phyloP scores from a whole-genome alignment of 2,888 invertebrate species.

The Atherix ibis region DNA sequence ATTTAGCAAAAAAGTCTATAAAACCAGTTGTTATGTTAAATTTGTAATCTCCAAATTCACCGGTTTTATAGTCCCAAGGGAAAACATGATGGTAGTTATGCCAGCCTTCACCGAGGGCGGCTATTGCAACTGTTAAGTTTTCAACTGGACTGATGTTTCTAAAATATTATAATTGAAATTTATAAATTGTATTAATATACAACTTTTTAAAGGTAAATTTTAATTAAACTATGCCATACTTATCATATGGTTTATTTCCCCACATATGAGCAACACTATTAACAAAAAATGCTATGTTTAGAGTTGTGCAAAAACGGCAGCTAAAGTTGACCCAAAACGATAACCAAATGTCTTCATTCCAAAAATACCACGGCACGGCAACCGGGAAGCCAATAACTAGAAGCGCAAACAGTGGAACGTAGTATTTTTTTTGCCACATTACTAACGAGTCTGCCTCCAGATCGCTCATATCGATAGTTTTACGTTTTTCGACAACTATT shows the following conservation, averaged over 20 bases:
- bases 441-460: slow-evolving; percentile 57
- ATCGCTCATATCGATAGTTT: slow-evolving; percentile 52
- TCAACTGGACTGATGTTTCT: slow-evolving; percentile 61
- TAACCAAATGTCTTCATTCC: slow-evolving; percentile 63
- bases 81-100: slow-evolving; percentile 68
- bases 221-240: slow-evolving; percentile 38
- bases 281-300: slow-evolving; percentile 89
- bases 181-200: too few relatives aligned
- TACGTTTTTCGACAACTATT: slow-evolving; percentile 50
- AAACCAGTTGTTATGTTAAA: slow-evolving; percentile 63
- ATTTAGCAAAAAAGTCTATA: slow-evolving; percentile 59
- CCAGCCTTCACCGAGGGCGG: slow-evolving; percentile 68
- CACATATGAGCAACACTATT: slow-evolving; percentile 89
- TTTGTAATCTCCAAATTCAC: slow-evolving; percentile 45
- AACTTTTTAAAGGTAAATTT: too few relatives aligned
- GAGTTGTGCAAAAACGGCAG: slow-evolving; percentile 63
- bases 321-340: slow-evolving; percentile 76
- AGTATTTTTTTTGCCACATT: slow-evolving; percentile 60
- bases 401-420: slow-evolving; percentile 55
- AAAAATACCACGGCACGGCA: slow-evolving; percentile 61
- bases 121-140: slow-evolving; percentile 53
- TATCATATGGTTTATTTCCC: slow-evolving; percentile 86
- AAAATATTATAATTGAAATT: slow-evolving; percentile 13
- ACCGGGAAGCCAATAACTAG: slow-evolving; percentile 54
- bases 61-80: slow-evolving; percentile 55